These are phyloP conservation scores for Limnephilus rhombicus DNA, from an alignment of 2,888 invertebrate species.

Conservation along the genomic window DNA sequence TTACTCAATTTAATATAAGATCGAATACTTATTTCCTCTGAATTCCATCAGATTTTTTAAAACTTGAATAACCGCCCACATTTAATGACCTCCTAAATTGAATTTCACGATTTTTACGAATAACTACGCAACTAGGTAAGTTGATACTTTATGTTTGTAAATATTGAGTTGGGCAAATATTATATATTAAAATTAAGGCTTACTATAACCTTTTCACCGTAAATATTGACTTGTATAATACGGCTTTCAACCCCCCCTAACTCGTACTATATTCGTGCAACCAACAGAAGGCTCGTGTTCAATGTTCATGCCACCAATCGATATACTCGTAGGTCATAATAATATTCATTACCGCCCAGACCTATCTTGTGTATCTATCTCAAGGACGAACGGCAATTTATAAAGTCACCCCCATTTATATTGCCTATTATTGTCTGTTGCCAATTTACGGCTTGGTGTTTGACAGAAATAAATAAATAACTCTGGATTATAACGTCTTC, in stretches of 20 bases:
- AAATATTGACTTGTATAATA: not conserved
- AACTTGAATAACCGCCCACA: no score
- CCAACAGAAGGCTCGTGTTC: not conserved
- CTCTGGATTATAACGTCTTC: not conserved
- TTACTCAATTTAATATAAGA: no score
- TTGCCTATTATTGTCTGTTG: not conserved
- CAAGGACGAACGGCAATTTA: not conserved
- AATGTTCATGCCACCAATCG: not conserved
- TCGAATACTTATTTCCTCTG: no score
- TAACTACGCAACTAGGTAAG: no score
- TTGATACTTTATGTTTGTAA: no score
- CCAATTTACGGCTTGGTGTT: not conserved
- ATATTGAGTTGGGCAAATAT: no score
- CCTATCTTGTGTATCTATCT: not conserved
- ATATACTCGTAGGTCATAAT: not conserved
- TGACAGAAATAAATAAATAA: not conserved
- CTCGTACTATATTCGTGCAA: not conserved
- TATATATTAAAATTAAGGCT: no score
- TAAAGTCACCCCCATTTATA: not conserved
- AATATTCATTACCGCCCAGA: not conserved
- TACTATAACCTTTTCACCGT: not conserved
- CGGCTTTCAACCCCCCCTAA: not conserved
- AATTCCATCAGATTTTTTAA: no score
- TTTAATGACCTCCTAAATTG: no score
- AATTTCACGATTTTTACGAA: no score